Evolutionary conservation across 2,113 vertebrate genomes (phyloP).

Genomic region (Xenotilapia caudafasciata): DNA sequence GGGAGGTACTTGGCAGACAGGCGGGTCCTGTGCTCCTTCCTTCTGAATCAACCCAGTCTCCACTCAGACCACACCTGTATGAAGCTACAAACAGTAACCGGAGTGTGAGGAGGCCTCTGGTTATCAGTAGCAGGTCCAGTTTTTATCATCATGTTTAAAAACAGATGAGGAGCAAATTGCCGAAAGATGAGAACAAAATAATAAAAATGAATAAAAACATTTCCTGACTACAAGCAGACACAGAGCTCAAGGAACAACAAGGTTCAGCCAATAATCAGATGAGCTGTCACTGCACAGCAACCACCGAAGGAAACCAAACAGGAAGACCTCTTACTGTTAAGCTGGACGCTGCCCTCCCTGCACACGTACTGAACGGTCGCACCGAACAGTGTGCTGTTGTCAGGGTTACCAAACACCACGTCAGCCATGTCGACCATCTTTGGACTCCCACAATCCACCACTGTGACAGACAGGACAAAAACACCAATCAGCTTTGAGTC

Average conservation of each 20-base stretch:
- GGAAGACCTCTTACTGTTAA: conserved; percentile 67
- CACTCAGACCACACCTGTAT: conserved; percentile 73
- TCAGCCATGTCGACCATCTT: conserved; percentile 69
- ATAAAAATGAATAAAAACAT: background rate
- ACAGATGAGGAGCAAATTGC: background rate
- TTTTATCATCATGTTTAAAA: background rate
- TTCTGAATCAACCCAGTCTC: conserved; percentile 76
- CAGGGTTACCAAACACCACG: conserved; percentile 72
- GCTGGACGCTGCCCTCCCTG: conserved; percentile 67
- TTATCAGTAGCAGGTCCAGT: background rate
- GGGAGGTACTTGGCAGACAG: background rate
- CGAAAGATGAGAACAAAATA: background rate
- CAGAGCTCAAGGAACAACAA: background rate
- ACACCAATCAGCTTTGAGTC: background rate
- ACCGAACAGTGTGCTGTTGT: conserved; percentile 81
- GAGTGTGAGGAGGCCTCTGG: background rate
- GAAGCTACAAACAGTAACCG: conserved; percentile 55
- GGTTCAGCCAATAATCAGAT: background rate
- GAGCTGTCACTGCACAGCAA: background rate
- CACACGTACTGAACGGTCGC: conserved; percentile 80
- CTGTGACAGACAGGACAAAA: conserved; percentile 58
- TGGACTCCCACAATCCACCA: conserved; percentile 83
- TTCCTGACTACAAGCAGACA: background rate
- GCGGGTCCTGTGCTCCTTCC: conserved; percentile 64
- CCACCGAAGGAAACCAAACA: background rate